Percentiles rank a stretch among this genome's conserved stretches.
Evolutionary conservation across 2,888 invertebrate species (phyloP).

Genomic region (Octonoba sinensis): DNA sequence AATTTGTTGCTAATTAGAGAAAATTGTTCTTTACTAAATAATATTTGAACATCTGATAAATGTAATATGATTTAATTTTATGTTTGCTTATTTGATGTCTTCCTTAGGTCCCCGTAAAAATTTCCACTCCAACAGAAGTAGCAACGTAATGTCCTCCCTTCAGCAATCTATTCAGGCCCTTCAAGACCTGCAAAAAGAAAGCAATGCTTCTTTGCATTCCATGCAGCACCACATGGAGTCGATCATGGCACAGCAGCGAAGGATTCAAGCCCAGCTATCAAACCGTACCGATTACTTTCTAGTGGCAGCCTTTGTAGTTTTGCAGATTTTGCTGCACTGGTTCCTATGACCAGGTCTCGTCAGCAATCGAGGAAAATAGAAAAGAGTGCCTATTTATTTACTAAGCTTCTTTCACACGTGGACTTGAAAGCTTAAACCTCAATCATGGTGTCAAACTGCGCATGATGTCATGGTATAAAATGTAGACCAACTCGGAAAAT

Average conservation of each 20-base stretch:
- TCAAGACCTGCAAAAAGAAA: conserved; percentile 51
- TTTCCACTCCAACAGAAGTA: conserved; percentile 41
- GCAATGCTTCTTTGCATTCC: conserved; percentile 43
- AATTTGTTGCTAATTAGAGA: too few relatives aligned
- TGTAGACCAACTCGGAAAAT: conserved; percentile 2
- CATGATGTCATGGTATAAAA: background rate
- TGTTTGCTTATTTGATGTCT: background rate
- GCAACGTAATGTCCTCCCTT: conserved; percentile 26
- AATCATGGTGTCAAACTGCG: too few relatives aligned
- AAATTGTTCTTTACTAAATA: too few relatives aligned
- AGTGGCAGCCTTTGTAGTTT: conserved; percentile 38
- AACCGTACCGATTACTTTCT: conserved; percentile 37
- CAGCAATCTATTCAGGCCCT: conserved; percentile 54
- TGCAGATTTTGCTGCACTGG: conserved; percentile 62
- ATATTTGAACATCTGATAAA: too few relatives aligned
- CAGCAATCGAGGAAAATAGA: conserved; percentile 6
- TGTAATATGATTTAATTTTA: too few relatives aligned
- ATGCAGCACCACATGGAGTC: conserved; percentile 59
- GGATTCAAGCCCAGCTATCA: conserved; percentile 40
- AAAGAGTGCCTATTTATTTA: conserved; percentile 34
- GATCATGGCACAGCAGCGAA: conserved; percentile 46
- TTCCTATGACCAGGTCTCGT: conserved; percentile 44
- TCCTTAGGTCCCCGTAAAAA: conserved; percentile 45
- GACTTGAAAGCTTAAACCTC: background rate
- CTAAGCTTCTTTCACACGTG: conserved; percentile 7